These are phyloP conservation scores for Polypterus bichir DNA, from an alignment of 2,113 vertebrate species.

Conservation along the genomic window DNA sequence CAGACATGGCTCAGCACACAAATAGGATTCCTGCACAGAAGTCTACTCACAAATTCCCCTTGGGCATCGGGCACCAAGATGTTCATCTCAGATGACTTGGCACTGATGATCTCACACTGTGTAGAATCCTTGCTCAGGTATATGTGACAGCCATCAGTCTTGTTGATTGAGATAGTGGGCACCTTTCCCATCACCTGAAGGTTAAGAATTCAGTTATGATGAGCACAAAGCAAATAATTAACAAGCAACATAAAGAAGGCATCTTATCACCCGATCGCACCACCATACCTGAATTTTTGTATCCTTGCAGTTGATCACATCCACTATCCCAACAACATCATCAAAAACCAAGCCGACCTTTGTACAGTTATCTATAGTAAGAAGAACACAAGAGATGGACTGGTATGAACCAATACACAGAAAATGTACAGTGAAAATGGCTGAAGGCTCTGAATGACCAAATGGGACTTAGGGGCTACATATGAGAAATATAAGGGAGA, in stretches of 20 bases:
- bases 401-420: too few relatives aligned
- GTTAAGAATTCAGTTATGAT: neutral
- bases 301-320: slow-evolving; percentile 86
- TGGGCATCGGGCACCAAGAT: slow-evolving; percentile 70
- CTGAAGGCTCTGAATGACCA: too few relatives aligned
- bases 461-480: too few relatives aligned
- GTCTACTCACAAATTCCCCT: slow-evolving; percentile 79
- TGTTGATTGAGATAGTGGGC: slow-evolving; percentile 96
- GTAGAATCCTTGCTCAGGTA: slow-evolving; percentile 82
- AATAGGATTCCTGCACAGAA: too few relatives aligned
- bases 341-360: slow-evolving; percentile 90
- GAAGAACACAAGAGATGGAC: too few relatives aligned
- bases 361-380: slow-evolving; percentile 80
- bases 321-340: slow-evolving; percentile 85
- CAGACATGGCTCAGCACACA: too few relatives aligned
- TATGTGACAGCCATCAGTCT: slow-evolving; percentile 94
- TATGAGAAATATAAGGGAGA: too few relatives aligned
- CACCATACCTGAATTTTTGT: slow-evolving; percentile 79
- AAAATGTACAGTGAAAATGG: too few relatives aligned
- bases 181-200: slow-evolving; percentile 83
- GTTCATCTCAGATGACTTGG: slow-evolving; percentile 98
- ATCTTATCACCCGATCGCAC: too few relatives aligned
- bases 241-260: too few relatives aligned
- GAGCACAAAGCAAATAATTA: neutral
- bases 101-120: slow-evolving; percentile 83